These are phyloP conservation scores for Botia kubotai DNA, from an alignment of 2,797 vertebrate species.

Conservation along the genomic window DNA sequence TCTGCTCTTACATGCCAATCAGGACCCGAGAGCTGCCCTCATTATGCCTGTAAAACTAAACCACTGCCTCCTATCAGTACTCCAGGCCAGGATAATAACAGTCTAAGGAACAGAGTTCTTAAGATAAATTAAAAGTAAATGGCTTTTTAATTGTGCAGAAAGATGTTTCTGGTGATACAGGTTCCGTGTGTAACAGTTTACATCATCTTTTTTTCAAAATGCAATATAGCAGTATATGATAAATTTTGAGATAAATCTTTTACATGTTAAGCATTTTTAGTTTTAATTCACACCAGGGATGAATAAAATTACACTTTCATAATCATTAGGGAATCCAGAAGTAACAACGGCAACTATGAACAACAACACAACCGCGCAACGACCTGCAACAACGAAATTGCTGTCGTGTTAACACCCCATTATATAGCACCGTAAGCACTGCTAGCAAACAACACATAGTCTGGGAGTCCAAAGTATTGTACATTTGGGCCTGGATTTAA, in stretches of 20 bases:
- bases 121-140: not conserved
- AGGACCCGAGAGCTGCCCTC: slow-evolving; percentile 37
- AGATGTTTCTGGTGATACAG: not conserved
- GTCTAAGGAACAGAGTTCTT: too few relatives aligned
- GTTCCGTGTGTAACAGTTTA: too few relatives aligned
- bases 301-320: too few relatives aligned
- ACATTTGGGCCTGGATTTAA: slow-evolving; percentile 7
- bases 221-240: too few relatives aligned
- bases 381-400: too few relatives aligned
- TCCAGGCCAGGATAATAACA: not conserved
- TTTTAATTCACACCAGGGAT: too few relatives aligned
- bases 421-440: not conserved
- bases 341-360: not conserved
- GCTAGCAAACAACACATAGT: not conserved
- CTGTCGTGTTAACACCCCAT: too few relatives aligned
- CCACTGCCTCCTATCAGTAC: not conserved
- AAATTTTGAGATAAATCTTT: too few relatives aligned
- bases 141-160: not conserved
- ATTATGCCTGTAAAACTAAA: slow-evolving; percentile 30
- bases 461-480: not conserved
- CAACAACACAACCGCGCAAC: not conserved
- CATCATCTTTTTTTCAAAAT: too few relatives aligned
- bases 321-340: not conserved
- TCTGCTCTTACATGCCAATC: slow-evolving; percentile 28
- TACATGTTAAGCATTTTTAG: too few relatives aligned